Evolutionary conservation across 2,797 vertebrate genomes (phyloP), one percentile per base, ranked within the genome.

Genomic region (Aplochiton taeniatus): DNA sequence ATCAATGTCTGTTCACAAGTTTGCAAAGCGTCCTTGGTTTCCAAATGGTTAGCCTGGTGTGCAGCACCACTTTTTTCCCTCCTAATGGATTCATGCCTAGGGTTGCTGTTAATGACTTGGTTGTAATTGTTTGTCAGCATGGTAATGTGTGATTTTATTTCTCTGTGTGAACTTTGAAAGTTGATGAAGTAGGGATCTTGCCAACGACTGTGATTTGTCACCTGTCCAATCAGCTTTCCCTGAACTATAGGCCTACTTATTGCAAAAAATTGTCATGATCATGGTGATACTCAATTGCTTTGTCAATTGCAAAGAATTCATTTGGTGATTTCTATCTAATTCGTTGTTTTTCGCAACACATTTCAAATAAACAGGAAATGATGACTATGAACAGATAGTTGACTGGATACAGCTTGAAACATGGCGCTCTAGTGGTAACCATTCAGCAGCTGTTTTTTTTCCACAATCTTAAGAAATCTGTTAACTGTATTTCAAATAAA

Each of bases 111-210:
- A 95, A 95, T 95, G 92, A 94, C 93, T 93, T 90, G 93, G 92
- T 94, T 95, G 93, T 93, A 94, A 94, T 95, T 96, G 94, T 96
- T 97, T 95, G 94, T 96, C 94, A 92, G 92, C 87, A 91, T 90
- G 86, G 80, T 95, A 94, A 94, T 94, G 91, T 88, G 89, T 88
- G 90, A 95, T 95, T 97, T 96, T 93, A 93, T 93, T 93, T 95
- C 92, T 95, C 90, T 90, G 92, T 92, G 90, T 93, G 92, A 93
- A 93, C 94, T 94, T 94, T 91, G 93, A 94, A 93, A 92, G 93
- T 93, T 94, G 94, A 96, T 94, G 93, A 94, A 96, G 93, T 94
- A 94, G 92, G 92, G 89, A 89, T 94, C 93, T 91, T 94, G 93
- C 94, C 95, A 95, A 92, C 85, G 93, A 95, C 90, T 79, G 85